These are phyloP conservation scores for Phymorhynchus buccinoides DNA, from an alignment of 1,140 invertebrate species.

Conservation along the genomic window DNA sequence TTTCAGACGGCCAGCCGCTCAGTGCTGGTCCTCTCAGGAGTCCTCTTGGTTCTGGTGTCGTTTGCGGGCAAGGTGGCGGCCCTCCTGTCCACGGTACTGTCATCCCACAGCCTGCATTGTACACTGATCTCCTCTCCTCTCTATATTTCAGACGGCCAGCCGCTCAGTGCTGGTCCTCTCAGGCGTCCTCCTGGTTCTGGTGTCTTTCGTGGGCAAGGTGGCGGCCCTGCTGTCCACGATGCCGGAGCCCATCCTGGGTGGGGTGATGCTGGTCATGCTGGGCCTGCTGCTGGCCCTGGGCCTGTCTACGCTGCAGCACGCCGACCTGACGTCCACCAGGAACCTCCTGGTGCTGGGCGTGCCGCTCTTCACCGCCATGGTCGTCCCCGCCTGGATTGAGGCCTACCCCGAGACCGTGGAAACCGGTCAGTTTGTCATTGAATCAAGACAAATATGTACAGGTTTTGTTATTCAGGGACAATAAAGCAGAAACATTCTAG, in stretches of 20 bases:
- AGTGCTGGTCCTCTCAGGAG: too few relatives aligned
- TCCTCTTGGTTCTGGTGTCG: too few relatives aligned
- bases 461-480: too few relatives aligned
- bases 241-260: slow-evolving; percentile 88
- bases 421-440: slow-evolving; percentile 78
- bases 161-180: slow-evolving; percentile 78
- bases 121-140: too few relatives aligned
- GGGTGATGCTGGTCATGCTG: slow-evolving; percentile 90
- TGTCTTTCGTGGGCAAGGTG: slow-evolving; percentile 81
- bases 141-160: slow-evolving; percentile 58
- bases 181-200: slow-evolving; percentile 81
- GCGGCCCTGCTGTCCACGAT: slow-evolving; percentile 90
- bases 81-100: too few relatives aligned
- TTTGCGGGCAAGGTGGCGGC: too few relatives aligned
- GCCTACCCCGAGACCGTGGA: slow-evolving; percentile 79
- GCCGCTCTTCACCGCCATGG: slow-evolving; percentile 86
- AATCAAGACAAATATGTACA: too few relatives aligned
- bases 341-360: slow-evolving; percentile 92
- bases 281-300: slow-evolving; percentile 68
- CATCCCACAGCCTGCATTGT: too few relatives aligned
- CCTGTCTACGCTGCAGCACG: slow-evolving; percentile 84
- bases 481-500: too few relatives aligned
- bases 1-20: too few relatives aligned
- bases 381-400: slow-evolving; percentile 81
- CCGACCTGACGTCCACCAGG: slow-evolving; percentile 85